Conservation (phyloP, 2,797 vertebrate genomes). For the Cyprinella venusta region DNA sequence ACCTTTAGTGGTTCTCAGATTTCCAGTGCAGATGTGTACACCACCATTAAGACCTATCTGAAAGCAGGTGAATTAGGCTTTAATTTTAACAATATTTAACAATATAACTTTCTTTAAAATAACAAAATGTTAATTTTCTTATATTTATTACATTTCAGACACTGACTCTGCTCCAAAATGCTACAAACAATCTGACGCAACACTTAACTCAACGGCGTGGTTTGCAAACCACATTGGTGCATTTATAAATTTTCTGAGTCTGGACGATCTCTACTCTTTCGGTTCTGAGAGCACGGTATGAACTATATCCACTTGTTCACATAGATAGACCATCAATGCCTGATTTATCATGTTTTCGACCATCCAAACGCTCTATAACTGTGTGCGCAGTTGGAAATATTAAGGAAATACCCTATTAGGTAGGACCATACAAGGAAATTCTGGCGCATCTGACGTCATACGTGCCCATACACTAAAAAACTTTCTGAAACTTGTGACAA, state of each 20-base stretch:
- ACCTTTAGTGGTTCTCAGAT: constrained; percentile 36
- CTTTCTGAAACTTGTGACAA: no score
- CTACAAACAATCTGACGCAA: constrained; percentile 27
- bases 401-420: no score
- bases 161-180: constrained; percentile 50
- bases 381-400: no score
- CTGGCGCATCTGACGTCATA: no score
- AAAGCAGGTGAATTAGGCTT: constrained; percentile 24
- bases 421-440: no score
- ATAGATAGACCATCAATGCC: neutral
- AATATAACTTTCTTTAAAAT: no score
- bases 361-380: no score
- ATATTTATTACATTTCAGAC: constrained; percentile 21
- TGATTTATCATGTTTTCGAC: neutral
- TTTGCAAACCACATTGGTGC: constrained; percentile 53
- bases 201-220: constrained; percentile 55
- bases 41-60: constrained; percentile 51
- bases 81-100: no score
- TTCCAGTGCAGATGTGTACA: constrained; percentile 19
- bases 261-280: constrained; percentile 51
- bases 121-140: neutral
- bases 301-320: neutral
- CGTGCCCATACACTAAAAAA: no score
- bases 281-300: constrained; percentile 29
- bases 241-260: constrained; percentile 45